These are phyloP conservation scores for Crypturellus undulatus DNA, from an alignment of 2,113 vertebrate genomes.

Conservation along the genomic window DNA sequence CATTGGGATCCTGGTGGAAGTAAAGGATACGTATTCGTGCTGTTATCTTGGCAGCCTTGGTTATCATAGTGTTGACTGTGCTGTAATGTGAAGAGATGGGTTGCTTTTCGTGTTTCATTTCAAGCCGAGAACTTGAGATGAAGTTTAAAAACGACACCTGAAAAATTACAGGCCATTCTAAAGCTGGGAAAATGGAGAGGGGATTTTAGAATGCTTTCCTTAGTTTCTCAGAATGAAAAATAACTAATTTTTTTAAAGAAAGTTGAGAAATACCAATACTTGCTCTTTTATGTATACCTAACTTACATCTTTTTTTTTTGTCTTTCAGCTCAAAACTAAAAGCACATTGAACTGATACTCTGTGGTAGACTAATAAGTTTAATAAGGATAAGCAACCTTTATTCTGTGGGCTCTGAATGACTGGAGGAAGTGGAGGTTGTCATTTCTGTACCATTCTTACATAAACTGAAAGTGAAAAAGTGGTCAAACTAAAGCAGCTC, in stretches of 20 bases:
- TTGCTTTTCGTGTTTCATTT: not conserved
- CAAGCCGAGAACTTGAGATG: not conserved
- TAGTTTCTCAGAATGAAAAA: not conserved
- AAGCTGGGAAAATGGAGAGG: not conserved
- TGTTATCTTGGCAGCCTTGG: conserved; percentile 44
- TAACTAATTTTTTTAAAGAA: not conserved
- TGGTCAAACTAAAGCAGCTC: not conserved
- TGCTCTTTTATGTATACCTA: not conserved
- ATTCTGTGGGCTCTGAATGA: not conserved
- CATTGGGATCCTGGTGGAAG: conserved; percentile 30
- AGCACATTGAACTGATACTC: not conserved
- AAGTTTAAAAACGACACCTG: not conserved
- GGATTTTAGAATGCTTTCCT: not conserved
- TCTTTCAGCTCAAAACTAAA: conserved; percentile 2
- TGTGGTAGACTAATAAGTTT: conserved; percentile 5
- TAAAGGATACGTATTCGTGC: conserved; percentile 19
- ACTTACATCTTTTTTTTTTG: not conserved
- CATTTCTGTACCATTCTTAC: not conserved
- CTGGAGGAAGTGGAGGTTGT: not conserved
- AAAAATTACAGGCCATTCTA: not conserved
- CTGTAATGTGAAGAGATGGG: conserved; percentile 4
- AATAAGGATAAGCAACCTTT: conserved; percentile 20
- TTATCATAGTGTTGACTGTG: conserved; percentile 17
- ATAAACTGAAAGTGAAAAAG: not conserved
- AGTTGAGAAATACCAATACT: not conserved